phyloP scores from a whole-genome alignment of 2,888 invertebrate species.

The Allophyes oxyacanthae region DNA sequence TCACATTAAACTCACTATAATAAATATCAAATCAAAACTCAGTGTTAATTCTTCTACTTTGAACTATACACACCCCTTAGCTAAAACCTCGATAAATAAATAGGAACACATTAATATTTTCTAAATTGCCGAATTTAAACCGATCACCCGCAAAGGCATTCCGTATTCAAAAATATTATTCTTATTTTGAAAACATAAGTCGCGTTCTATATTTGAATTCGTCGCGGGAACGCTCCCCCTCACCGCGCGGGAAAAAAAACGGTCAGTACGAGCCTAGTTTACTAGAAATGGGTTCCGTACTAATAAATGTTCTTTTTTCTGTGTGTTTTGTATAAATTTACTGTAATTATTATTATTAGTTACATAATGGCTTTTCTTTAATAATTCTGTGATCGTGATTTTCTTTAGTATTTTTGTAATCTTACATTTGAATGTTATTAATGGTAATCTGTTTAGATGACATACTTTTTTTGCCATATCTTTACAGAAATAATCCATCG shows the following conservation, averaged over 20 bases:
- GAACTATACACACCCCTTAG: neutral
- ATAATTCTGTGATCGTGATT: too few relatives aligned
- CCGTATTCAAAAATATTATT: constrained; percentile 78
- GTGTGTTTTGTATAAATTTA: neutral
- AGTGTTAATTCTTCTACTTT: neutral
- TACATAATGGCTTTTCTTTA: too few relatives aligned
- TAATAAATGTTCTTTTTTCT: neutral
- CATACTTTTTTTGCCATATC: too few relatives aligned
- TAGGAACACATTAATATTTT: constrained; percentile 20
- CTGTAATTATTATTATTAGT: too few relatives aligned
- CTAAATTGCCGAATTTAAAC: constrained; percentile 56
- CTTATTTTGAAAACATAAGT: constrained; percentile 74
- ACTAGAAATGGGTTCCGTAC: constrained; percentile 47
- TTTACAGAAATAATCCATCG: too few relatives aligned
- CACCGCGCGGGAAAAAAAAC: constrained; percentile 67
- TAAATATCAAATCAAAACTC: too few relatives aligned
- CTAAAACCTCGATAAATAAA: neutral
- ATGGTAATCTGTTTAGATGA: too few relatives aligned
- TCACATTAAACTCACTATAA: too few relatives aligned
- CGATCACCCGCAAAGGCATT: constrained; percentile 84
- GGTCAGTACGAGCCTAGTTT: constrained; percentile 22
- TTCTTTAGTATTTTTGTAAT: too few relatives aligned
- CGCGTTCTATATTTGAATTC: constrained; percentile 84
- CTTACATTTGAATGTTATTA: too few relatives aligned
- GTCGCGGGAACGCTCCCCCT: constrained; percentile 82